These are phyloP conservation scores for Ctenodactylus gundi DNA, from an alignment of 2,113 vertebrate genomes.

Conservation along the genomic window DNA sequence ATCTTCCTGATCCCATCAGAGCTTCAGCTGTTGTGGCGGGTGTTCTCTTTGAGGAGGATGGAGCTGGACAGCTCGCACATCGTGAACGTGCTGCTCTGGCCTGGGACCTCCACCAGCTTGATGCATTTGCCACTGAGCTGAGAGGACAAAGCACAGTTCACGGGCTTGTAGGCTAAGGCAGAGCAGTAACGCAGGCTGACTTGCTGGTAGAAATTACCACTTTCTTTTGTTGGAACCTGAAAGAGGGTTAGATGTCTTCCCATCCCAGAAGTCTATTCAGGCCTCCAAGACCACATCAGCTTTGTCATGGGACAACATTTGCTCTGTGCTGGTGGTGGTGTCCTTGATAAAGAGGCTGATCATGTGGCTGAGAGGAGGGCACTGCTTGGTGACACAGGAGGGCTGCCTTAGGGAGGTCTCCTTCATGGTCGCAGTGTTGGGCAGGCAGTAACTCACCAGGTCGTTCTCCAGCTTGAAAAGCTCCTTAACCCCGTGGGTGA, in stretches of 20 bases:
- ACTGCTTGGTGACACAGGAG: constrained; percentile 91
- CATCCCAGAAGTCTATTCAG: constrained; percentile 99
- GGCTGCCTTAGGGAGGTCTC: constrained; percentile 90
- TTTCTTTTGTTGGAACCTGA: constrained; percentile 98
- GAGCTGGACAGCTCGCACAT: constrained; percentile 93
- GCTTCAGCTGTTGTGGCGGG: constrained; percentile 95
- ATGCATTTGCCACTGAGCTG: constrained; percentile 97
- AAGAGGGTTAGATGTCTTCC: constrained; percentile 96
- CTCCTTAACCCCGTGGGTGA: constrained; percentile 97
- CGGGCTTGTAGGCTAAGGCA: constrained; percentile 98
- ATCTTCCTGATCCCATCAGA: constrained; percentile 98
- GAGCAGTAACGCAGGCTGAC: constrained; percentile 98
- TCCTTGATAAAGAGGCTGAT: constrained; percentile 97
- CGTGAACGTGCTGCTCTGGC: constrained; percentile 89
- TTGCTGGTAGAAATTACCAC: constrained; percentile 98
- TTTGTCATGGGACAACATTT: constrained; percentile 99
- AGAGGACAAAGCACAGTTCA: constrained; percentile 93
- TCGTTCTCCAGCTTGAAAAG: constrained; percentile 97
- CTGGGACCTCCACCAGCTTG: constrained; percentile 91
- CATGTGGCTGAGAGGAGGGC: constrained; percentile 96
- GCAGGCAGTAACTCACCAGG: constrained; percentile 95
- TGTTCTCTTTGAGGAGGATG: constrained; percentile 90
- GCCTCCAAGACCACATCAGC: constrained; percentile 97
- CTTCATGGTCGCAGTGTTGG: constrained; percentile 92
- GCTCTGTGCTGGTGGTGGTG: constrained; percentile 92